phyloP scores from a whole-genome alignment of 1,140 invertebrate genomes.

The Drosophila tsacasi region DNA sequence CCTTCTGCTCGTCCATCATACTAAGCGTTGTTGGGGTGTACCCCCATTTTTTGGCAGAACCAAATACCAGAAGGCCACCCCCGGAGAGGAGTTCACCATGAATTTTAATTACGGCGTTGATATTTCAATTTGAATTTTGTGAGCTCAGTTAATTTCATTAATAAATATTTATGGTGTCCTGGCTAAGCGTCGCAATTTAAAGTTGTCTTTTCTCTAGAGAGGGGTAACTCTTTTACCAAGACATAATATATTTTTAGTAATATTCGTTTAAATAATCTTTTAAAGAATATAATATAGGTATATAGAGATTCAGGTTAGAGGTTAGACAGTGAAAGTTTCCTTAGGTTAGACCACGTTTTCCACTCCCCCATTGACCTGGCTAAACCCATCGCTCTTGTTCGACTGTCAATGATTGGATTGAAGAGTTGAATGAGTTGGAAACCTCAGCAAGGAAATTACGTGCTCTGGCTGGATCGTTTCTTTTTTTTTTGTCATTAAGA shows the following conservation, averaged over 20 bases:
- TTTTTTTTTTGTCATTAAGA: conserved; percentile 13
- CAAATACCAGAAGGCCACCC: conserved; percentile 6
- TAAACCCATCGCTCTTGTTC: conserved; percentile 68
- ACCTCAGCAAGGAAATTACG: conserved; percentile 61
- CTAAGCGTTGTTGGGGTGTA: conserved; percentile 11
- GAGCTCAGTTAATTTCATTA: conserved; percentile 78
- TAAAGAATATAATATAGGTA: too few relatives aligned
- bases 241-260: neutral
- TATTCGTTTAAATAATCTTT: neutral
- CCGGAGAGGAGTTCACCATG: conserved; percentile 42
- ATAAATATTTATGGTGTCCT: conserved; percentile 79
- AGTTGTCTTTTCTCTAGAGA: conserved; percentile 10
- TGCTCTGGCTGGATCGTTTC: conserved; percentile 35
- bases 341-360: conserved; percentile 13
- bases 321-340: neutral
- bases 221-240: neutral
- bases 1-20: conserved; percentile 46
- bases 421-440: conserved; percentile 35
- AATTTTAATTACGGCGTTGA: conserved; percentile 80
- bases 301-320: too few relatives aligned
- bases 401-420: conserved; percentile 43
- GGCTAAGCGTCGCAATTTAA: conserved; percentile 44
- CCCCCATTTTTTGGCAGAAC: conserved; percentile 23
- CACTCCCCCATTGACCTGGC: conserved; percentile 14
- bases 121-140: conserved; percentile 74